A percentile compares a stretch with the other conserved stretches of the same genome.
Conservation (phyloP, 2,888 invertebrate species). For the Dusona sp. region DNA sequence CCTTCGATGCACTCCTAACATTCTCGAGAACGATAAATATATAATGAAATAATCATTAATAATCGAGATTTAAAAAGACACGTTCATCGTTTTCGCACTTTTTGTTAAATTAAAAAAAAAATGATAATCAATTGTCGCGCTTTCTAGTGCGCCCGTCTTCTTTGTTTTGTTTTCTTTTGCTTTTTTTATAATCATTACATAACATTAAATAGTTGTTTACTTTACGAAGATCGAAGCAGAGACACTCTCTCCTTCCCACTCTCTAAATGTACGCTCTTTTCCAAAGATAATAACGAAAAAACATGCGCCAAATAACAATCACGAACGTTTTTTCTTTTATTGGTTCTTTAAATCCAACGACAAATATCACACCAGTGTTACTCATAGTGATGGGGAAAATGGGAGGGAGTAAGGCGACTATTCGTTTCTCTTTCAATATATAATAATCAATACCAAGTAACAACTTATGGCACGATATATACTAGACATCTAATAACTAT, state of each 20-base stretch:
- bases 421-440: conserved; percentile 10
- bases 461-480: conserved; percentile 35
- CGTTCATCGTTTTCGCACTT: conserved; percentile 54
- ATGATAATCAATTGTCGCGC: conserved; percentile 76
- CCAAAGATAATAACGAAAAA: conserved; percentile 17
- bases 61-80: conserved; percentile 63
- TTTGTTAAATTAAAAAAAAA: conserved; percentile 44
- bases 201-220: conserved; percentile 66
- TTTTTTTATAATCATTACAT: conserved; percentile 16
- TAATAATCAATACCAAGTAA: conserved; percentile 22
- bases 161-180: conserved; percentile 66
- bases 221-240: conserved; percentile 67
- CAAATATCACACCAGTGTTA: conserved; percentile 36
- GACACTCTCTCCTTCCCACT: neutral
- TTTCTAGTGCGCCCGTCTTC: conserved; percentile 78
- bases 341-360: conserved; percentile 57
- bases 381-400: neutral
- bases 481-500: conserved; percentile 27
- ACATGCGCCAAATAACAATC: conserved; percentile 37
- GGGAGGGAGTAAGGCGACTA: neutral
- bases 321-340: conserved; percentile 22
- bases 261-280: neutral
- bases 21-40: conserved; percentile 76
- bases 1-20: conserved; percentile 76
- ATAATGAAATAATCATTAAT: conserved; percentile 68